Evolutionary conservation across 2,797 vertebrate species (phyloP), one percentile per base, ranked within the genome.

Genomic region (Molossus alvarezi): DNA sequence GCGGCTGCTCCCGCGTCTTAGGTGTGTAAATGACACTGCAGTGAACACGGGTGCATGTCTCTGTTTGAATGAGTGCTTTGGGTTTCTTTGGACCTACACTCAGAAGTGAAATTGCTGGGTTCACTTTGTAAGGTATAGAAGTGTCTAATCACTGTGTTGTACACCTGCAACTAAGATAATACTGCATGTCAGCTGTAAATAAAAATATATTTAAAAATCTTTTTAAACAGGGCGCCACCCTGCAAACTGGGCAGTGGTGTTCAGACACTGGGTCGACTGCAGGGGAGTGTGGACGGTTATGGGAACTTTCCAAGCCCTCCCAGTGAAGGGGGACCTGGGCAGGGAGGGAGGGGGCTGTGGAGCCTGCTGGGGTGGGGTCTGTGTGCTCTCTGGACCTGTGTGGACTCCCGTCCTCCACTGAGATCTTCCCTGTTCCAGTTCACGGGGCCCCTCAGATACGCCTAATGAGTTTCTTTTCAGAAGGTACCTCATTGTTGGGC

Each of bases 231-330:
- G 18, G 18, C 18, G 21, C 23, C n/a, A 23, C 23, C 1, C 0
- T 21, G 77, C 53, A 60, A 27, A 51, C 2, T 60, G 72, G n/a
- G 27, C 15, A 3, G 13, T 11, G 10, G 29, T 14, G 17, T 20
- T 37, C 23, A 73, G 65, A 41, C 1, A 5, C 10, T 18, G 10
- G 27, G n/a, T 3, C 3, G 10, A 14, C 15, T 7, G 33, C 6
- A 10, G 53, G 5, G 23, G 57, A 23, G 29, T 3, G 9, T 9
- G 9, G 53, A 3, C 15, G 51, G 10, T 10, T 21, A 0, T 10
- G 45, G 82, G 57, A 72, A 55, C 17, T 29, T 64, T 51, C 10
- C 45, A 27, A 29, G 33, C 20, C 12, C 2, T 11, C 13, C 11
- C n/a, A 48, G 25, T 2, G 14, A 23, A 33, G 7, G 17, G 18